phyloP scores from a whole-genome alignment of 2,797 vertebrate genomes.

The Xenentodon cancila region DNA sequence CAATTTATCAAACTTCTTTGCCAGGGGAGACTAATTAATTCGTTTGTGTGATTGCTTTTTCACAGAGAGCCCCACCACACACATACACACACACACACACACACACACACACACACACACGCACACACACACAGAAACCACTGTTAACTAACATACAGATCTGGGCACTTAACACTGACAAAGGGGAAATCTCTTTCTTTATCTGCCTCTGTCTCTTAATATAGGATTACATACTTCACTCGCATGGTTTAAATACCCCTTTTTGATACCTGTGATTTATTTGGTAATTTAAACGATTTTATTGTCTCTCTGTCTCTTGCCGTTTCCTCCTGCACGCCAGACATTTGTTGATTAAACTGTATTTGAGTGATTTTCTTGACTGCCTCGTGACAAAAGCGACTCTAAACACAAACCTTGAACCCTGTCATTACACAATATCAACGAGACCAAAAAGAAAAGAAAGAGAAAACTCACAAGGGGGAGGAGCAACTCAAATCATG shows the following conservation, averaged over 20 bases:
- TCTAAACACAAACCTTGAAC: conserved; percentile 31
- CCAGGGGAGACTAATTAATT: conserved; percentile 83
- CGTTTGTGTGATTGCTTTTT: conserved; percentile 86
- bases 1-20: conserved; percentile 82
- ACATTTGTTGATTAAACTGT: conserved; percentile 31
- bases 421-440: conserved; percentile 4
- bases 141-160: conserved; percentile 39
- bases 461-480: not conserved
- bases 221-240: conserved; percentile 35
- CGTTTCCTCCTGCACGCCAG: not conserved
- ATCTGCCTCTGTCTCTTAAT: conserved; percentile 36
- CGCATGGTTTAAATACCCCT: conserved; percentile 36
- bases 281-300: conserved; percentile 24
- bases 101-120: conserved; percentile 5
- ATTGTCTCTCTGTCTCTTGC: conserved; percentile 10
- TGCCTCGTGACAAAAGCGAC: conserved; percentile 2
- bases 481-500: not conserved
- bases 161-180: conserved; percentile 21
- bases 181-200: conserved; percentile 18
- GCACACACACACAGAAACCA: not conserved
- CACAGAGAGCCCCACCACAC: conserved; percentile 17
- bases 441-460: not conserved
- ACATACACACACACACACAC: not conserved
- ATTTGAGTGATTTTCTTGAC: conserved; percentile 9
- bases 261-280: conserved; percentile 21